phyloP scores from a whole-genome alignment of 2,113 vertebrate genomes.

The Damaliscus lunatus region DNA sequence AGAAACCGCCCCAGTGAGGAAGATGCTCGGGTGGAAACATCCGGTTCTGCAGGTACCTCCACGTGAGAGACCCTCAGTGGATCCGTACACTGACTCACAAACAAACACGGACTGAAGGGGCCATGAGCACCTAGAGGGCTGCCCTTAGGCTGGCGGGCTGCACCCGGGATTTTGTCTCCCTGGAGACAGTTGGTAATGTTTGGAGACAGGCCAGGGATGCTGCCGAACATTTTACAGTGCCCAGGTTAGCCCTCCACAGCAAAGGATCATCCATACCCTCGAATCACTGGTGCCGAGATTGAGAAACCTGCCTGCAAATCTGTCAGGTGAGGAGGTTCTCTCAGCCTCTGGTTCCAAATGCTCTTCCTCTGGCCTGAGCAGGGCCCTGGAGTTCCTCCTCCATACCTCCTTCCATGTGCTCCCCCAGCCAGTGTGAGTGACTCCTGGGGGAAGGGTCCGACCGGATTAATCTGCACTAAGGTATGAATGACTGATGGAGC shows the following conservation, averaged over 20 bases:
- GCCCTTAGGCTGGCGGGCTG: background rate
- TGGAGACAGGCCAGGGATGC: background rate
- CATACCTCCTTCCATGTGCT: background rate
- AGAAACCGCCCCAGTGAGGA: background rate
- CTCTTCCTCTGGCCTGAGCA: background rate
- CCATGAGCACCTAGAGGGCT: fast-evolving
- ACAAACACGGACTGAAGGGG: background rate
- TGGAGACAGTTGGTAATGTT: background rate
- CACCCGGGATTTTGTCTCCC: background rate
- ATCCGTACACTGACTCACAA: background rate
- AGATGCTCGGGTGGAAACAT: background rate
- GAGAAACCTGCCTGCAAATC: background rate
- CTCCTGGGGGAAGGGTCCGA: background rate
- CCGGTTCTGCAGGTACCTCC: background rate
- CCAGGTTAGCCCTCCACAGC: background rate
- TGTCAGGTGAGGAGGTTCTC: background rate
- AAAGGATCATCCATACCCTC: background rate
- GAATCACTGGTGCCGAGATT: background rate
- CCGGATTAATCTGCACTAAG: background rate
- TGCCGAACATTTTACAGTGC: background rate
- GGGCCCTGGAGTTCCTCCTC: background rate
- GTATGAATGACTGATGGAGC: background rate
- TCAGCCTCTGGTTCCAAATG: background rate
- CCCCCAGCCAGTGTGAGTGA: background rate
- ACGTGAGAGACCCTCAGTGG: background rate